Percentiles rank a stretch among this genome's conserved stretches.
Evolutionary conservation across 2,113 vertebrate genomes (phyloP).

Genomic region (Limanda limanda): DNA sequence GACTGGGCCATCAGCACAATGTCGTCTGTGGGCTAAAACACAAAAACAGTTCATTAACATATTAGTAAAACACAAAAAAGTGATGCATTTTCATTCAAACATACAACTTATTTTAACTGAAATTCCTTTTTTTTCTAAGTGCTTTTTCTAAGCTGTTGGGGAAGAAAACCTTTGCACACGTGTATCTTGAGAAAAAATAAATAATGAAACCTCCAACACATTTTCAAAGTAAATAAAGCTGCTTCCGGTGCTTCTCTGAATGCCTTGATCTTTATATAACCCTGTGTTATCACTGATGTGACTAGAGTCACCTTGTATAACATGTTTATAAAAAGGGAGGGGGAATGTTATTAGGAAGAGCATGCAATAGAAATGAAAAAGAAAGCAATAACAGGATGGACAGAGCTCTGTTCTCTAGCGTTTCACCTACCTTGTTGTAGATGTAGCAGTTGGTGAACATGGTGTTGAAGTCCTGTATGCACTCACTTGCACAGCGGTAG

Average conservation of each 20-base stretch:
- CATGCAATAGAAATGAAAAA: too few species aligned
- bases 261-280: too few species aligned
- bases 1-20: constrained; percentile 97
- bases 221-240: too few species aligned
- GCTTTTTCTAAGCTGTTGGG: not conserved
- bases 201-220: too few species aligned
- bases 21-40: constrained; percentile 89
- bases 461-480: constrained; percentile 97
- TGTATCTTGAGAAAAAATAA: too few species aligned
- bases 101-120: too few species aligned
- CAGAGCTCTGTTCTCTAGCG: not conserved
- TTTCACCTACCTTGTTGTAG: constrained; percentile 91
- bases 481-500: constrained; percentile 92
- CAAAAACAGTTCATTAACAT: not conserved
- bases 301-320: too few species aligned
- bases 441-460: constrained; percentile 99
- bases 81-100: not conserved
- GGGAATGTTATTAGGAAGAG: too few species aligned
- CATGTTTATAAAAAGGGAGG: too few species aligned
- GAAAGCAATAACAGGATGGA: too few species aligned
- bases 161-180: not conserved
- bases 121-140: not conserved
- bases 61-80: not conserved
- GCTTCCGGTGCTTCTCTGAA: too few species aligned
- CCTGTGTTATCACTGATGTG: too few species aligned